Evolutionary conservation across 2,113 vertebrate species (phyloP).

Genomic region (Catagonus wagneri): DNA sequence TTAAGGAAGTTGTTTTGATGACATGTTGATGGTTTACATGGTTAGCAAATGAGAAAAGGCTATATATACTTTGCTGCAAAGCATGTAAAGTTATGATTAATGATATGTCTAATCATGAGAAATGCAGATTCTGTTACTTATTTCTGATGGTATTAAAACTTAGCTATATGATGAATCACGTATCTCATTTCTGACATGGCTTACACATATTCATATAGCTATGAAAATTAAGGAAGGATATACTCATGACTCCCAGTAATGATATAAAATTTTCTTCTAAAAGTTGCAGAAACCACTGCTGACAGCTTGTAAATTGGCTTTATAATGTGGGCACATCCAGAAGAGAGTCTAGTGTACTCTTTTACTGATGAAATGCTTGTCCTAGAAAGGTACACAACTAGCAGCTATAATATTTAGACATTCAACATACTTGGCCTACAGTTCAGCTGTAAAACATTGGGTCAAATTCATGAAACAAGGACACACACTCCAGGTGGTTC

Average conservation of each 20-base stretch:
- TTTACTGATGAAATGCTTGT: neutral
- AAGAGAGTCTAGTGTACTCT: neutral
- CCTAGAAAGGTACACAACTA: neutral
- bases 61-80: neutral
- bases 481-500: neutral
- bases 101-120: neutral
- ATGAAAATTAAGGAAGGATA: neutral
- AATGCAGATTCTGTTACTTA: neutral
- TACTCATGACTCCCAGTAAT: neutral
- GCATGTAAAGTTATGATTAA: neutral
- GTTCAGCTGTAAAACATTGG: neutral
- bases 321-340: neutral
- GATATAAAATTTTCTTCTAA: neutral
- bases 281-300: neutral
- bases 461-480: conserved; percentile 2
- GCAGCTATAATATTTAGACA: neutral
- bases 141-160: neutral
- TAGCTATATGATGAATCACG: neutral
- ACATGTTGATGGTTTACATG: neutral
- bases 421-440: neutral
- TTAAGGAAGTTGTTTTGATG: conserved; percentile 37
- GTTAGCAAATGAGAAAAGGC: neutral
- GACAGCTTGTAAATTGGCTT: neutral
- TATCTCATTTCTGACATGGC: neutral
- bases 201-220: neutral